A percentile compares a stretch with the other conserved stretches of the same genome.
These are phyloP conservation scores for Myopa tessellatipennis DNA, from an alignment of 2,888 invertebrate species.

Conservation along the genomic window DNA sequence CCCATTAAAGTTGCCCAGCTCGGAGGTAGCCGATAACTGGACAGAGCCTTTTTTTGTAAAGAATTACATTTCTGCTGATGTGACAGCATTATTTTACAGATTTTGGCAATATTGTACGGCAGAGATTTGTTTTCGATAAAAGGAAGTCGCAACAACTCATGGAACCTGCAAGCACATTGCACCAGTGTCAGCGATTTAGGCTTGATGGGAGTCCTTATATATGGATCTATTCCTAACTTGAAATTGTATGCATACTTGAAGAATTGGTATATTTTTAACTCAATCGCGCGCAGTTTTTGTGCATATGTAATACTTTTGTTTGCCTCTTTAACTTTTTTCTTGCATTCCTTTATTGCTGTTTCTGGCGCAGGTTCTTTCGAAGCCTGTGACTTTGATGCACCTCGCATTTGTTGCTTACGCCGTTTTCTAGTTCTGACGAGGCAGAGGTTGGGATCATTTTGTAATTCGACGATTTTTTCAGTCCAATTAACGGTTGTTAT, in stretches of 20 bases:
- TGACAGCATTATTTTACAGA: slow-evolving; percentile 21
- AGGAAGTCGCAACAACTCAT: slow-evolving; percentile 17
- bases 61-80: neutral
- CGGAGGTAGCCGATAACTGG: slow-evolving; percentile 53
- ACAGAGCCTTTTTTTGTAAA: neutral
- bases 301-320: slow-evolving; percentile 5
- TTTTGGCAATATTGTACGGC: slow-evolving; percentile 16
- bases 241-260: slow-evolving; percentile 63
- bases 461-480: slow-evolving; percentile 57
- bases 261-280: slow-evolving; percentile 53
- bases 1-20: slow-evolving; percentile 62
- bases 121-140: slow-evolving; percentile 28
- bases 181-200: slow-evolving; percentile 40
- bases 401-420: slow-evolving; percentile 3
- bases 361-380: neutral
- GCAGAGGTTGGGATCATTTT: slow-evolving; percentile 44
- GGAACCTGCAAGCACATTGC: slow-evolving; percentile 47
- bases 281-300: slow-evolving; percentile 44
- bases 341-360: neutral
- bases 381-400: neutral
- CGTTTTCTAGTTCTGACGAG: neutral
- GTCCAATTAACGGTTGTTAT: slow-evolving; percentile 61
- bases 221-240: slow-evolving; percentile 47
- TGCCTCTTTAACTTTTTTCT: neutral
- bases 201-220: slow-evolving; percentile 6